Evolutionary conservation across 2,888 invertebrate species (phyloP), one percentile per base, ranked within the genome.

Genomic region (Prosopocoilus inquinatus): DNA sequence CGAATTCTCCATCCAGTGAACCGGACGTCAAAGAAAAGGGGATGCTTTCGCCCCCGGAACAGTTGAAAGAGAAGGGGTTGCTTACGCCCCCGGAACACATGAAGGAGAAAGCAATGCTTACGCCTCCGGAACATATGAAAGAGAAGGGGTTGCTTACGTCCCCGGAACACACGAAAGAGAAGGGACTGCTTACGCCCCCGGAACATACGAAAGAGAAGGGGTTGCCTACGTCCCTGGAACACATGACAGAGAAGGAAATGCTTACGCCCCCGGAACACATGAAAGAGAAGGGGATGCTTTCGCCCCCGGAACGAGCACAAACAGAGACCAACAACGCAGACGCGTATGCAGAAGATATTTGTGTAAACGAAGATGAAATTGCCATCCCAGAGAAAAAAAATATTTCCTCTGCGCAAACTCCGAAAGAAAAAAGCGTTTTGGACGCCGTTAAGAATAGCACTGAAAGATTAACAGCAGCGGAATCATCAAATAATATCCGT

Each of bases 331-430:
- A 20, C 4, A 20, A 2, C 4, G 20, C 20, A 20, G 20, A 20
- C 20, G 20, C 20, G 4, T 20, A 4, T 1, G 20, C 4, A 20
- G 20, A 20, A 20, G 20, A 20, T 20, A 20, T 20, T 20, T 20
- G 20, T 20, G 2, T 4, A 20, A 20, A 2, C 4, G 20, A 20
- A 20, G 16, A 16, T 16, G 4, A 20, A 20, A 44, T 16, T 16
- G 9, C 13, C n/a, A n/a, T 13, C 11, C 20, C 9, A n/a, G 41
- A 9, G 55, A 55, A 41, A 52, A n/a, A 28, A 45, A 38, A 32
- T 45, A 28, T 34, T 32, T 34, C n/a, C n/a, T n/a, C 52, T 13
- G 54, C 62, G 4, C 68, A 69, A 36, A 61, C 65, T 46, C 65
- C 67, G 4, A 67, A 63, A 12, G 52, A 63, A n/a, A 66, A 67